Evolutionary conservation across 2,888 invertebrate genomes (phyloP).

Genomic region (Morpho achilles): DNA sequence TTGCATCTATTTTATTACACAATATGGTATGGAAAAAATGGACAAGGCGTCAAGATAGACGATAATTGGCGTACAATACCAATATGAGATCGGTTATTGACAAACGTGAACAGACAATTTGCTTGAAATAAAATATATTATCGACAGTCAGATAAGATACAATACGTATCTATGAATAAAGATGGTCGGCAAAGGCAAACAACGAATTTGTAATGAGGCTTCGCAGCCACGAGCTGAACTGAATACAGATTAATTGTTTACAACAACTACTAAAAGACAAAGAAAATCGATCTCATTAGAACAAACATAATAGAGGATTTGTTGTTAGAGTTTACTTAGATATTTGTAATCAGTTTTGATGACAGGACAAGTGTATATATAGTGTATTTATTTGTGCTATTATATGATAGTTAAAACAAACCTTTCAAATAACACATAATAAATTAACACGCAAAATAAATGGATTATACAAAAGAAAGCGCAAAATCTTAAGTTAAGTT

Average conservation of each 20-base stretch:
- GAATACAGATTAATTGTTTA: slow-evolving; percentile 70
- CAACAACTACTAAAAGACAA: slow-evolving; percentile 55
- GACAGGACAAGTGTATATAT: too few species aligned
- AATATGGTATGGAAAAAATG: too few species aligned
- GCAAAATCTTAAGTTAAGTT: too few species aligned
- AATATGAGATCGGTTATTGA: background rate
- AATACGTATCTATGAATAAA: slow-evolving; percentile 52
- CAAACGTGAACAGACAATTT: slow-evolving; percentile 4
- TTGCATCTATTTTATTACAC: too few species aligned
- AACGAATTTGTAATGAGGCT: slow-evolving; percentile 61
- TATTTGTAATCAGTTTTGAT: too few species aligned
- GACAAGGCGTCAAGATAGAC: too few species aligned
- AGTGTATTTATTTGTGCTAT: too few species aligned
- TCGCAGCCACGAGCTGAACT: slow-evolving; percentile 36
- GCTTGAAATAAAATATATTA: slow-evolving; percentile 37
- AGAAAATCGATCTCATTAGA: slow-evolving; percentile 49
- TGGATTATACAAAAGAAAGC: too few species aligned
- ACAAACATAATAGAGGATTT: slow-evolving; percentile 38
- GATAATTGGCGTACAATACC: too few species aligned
- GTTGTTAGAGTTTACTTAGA: slow-evolving; percentile 10
- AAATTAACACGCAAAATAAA: too few species aligned
- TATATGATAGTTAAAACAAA: too few species aligned
- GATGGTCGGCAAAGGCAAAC: slow-evolving; percentile 51
- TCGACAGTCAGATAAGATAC: slow-evolving; percentile 36
- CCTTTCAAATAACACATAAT: too few species aligned